Base-by-base conservation (phyloP, 2,797 vertebrate genomes). In the Muscicapa comitata region DNA sequence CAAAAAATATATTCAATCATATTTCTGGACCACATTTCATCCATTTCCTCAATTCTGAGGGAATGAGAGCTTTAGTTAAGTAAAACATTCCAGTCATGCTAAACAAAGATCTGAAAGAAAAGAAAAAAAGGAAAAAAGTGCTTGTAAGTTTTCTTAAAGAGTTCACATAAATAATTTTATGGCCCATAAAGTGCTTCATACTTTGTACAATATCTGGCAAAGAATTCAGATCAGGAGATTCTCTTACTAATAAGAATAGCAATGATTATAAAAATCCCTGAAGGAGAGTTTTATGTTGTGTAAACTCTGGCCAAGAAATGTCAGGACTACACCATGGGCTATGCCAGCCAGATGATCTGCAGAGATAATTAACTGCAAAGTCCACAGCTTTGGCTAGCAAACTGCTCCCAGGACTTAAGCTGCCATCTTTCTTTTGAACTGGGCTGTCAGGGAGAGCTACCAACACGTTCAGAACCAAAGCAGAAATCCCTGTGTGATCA, bases 101-200 rank as follows among this genome's bases (percentile, higher is more conserved):
- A 65, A 82, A n/a, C 7, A 82, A 25, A 51, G 0, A 31, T 19
- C 42, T 28, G 9, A 57, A 42, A 33, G 4, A 54, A 33, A 10
- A 13, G 3, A 4, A 8, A 31, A 38, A 29, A n/a, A 23, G 0
- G 0, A 9, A 86, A 62, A 29, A 62, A n/a, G 0, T 13, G 20
- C 6, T 21, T 66, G 25, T 24, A 45, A 38, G 3, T 55, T 87
- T 53, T 79, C 10, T 50, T 74, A 37, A 59, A 67, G 12, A 38
- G 66, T 71, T 76, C 25, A 25, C n/a, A 38, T 9, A 29, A 14
- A 35, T 33, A 70, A 29, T 53, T 78, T 87, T 53, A 86, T n/a
- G 7, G 2, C 8, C 5, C 3, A 1, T 7, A 33, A n/a, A 28
- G 6, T 47, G 54, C 47, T 73, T 35, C 21, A 7, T 47, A n/a